Evolutionary conservation across 2,113 vertebrate genomes (phyloP), one percentile per base, ranked within the genome.

Genomic region (Balaenoptera acutorostrata): DNA sequence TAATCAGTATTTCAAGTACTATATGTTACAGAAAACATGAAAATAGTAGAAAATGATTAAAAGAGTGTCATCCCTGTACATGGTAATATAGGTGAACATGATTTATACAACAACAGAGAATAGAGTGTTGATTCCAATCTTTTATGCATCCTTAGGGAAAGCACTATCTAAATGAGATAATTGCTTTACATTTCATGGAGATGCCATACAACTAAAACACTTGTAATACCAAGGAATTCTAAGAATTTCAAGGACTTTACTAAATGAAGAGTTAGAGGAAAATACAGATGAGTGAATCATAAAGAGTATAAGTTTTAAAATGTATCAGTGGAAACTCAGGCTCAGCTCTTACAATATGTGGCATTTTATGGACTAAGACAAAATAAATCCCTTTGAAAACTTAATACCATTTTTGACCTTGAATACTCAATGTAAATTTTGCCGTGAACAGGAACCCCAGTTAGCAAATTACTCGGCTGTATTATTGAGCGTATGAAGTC

Each of bases 291-390:
- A 83, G 2, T 95, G 55, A 59, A 52, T 77, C 55, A 85, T 92
- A 44, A 49, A 46, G 39, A 92, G 18, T 63, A 1, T 64, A 74
- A 55, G 12, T 88, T 88, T 84, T 31, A 52, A 88, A 85, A 83
- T 39, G 0, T 64, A 41, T 87, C 33, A 31, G 1, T 96, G 61
- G 64, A 61, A 94, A 82, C 27, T 93, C 39, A 77, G 46, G 11
- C 68, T 87, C n/a, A 66, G 20, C 52, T 81, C 29, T 71, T 96
- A 80, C 1, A 74, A 41, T 77, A 74, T 69, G 8, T 84, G 33
- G 15, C 63, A 89, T 83, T 93, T 90, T 89, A 84, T 46, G 52
- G n/a, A 97, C n/a, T 82, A 83, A 90, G 64, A 49, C 41, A 90
- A 86, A 88, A 52, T 31, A 46, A 77, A 81, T 88, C 57, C 93